A percentile compares a stretch with the other conserved stretches of the same genome.
Evolutionary conservation across 2,888 invertebrate genomes (phyloP).

Genomic region (Hololepta plana): DNA sequence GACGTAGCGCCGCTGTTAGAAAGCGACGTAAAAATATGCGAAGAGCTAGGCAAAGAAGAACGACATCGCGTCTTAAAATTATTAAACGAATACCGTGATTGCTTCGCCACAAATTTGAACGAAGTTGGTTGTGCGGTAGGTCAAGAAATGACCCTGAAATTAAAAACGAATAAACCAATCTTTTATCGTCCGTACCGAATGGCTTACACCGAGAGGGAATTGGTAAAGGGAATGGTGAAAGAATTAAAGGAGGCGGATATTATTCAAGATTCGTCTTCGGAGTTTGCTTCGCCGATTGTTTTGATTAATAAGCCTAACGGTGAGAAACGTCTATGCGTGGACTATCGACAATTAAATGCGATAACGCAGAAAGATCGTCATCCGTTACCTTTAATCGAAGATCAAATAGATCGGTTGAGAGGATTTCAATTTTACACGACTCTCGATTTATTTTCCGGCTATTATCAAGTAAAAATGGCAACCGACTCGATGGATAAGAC

Average conservation of each 20-base stretch:
- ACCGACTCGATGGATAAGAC: constrained; percentile 14
- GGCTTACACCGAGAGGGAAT: too few species aligned
- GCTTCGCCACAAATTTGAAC: too few species aligned
- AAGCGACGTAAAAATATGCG: too few species aligned
- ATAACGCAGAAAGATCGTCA: constrained; percentile 15
- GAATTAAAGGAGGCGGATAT: constrained; percentile 10
- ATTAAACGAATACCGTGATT: too few species aligned
- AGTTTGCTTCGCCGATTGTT: constrained; percentile 11
- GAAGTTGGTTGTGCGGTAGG: too few species aligned
- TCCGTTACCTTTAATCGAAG: constrained; percentile 16
- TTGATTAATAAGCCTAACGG: constrained; percentile 14
- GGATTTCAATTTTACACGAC: constrained; percentile 14
- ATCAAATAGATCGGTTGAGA: constrained; percentile 13
- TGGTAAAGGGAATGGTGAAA: too few species aligned
- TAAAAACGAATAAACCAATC: too few species aligned
- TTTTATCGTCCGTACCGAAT: too few species aligned
- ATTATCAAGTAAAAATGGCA: constrained; percentile 16
- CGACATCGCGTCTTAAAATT: too few species aligned
- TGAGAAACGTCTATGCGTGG: constrained; percentile 13
- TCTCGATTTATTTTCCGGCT: constrained; percentile 16
- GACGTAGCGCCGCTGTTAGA: too few species aligned
- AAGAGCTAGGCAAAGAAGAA: too few species aligned
- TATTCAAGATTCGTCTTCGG: constrained; percentile 13
- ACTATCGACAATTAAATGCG: constrained; percentile 16
- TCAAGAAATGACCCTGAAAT: too few species aligned